A percentile compares a stretch with the other conserved stretches of the same genome.
Conservation (phyloP, 1,140 invertebrate species). For the Tetragonula clypearis region DNA sequence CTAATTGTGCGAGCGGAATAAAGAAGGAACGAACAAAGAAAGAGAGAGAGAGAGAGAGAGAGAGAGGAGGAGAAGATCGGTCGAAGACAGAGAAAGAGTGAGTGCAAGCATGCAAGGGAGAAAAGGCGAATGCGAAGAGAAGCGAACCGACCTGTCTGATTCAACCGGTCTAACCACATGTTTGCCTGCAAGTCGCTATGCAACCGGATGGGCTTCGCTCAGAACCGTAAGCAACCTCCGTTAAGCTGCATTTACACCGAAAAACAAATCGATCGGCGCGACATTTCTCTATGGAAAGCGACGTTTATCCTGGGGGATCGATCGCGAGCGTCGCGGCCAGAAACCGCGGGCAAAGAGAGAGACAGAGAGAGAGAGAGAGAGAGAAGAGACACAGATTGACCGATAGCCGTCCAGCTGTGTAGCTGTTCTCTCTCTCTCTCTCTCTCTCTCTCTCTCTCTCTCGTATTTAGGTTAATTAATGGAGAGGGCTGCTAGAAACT, state of each 20-base stretch:
- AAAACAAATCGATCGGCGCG: conserved; percentile 63
- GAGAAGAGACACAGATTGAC: too few species aligned
- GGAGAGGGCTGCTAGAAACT: background rate
- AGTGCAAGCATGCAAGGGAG: conserved; percentile 31
- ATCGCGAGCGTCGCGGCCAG: conserved; percentile 6
- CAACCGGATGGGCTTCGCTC: conserved; percentile 66
- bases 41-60: background rate
- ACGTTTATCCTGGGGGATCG: conserved; percentile 50
- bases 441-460: background rate
- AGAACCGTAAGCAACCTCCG: conserved; percentile 70
- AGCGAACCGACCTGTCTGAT: conserved; percentile 66
- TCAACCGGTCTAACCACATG: conserved; percentile 76
- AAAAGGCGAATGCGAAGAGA: conserved; percentile 38
- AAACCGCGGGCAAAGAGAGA: conserved; percentile 47
- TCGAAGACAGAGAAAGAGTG: background rate
- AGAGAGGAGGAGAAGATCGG: background rate
- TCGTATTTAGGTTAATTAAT: conserved; percentile 43
- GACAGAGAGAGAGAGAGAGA: too few species aligned
- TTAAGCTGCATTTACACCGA: conserved; percentile 71
- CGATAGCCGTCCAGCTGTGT: background rate
- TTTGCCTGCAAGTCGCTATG: conserved; percentile 67
- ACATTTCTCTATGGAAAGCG: conserved; percentile 28
- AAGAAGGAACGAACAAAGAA: background rate
- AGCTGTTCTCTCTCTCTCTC: background rate
- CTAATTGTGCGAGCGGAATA: background rate